These are phyloP conservation scores for Thomomys bottae DNA, from an alignment of 2,113 vertebrate species.

Conservation along the genomic window DNA sequence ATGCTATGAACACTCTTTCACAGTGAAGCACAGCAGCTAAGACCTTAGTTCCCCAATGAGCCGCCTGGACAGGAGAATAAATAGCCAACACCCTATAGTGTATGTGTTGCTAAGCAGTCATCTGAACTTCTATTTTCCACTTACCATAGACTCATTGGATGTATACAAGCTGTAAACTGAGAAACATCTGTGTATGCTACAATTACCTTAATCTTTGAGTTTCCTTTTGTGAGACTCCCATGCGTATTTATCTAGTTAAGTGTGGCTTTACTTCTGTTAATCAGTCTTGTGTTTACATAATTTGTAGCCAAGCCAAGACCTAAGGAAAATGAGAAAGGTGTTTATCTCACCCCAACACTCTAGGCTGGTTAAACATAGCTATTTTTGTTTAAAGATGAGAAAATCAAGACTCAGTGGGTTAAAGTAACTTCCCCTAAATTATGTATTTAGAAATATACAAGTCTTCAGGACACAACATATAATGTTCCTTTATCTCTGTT, in stretches of 20 bases:
- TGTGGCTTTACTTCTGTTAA: neutral
- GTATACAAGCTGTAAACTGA: neutral
- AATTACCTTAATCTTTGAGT: neutral
- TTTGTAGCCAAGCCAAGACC: neutral
- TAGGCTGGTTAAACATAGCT: neutral
- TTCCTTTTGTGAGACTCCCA: neutral
- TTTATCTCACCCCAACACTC: neutral
- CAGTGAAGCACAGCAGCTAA: neutral
- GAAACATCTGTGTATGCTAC: neutral
- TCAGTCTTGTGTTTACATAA: neutral
- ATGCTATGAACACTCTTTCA: too few species aligned
- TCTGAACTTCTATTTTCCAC: neutral
- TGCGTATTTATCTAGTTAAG: neutral
- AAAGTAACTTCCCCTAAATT: neutral
- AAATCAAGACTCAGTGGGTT: neutral
- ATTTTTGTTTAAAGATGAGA: constrained; percentile 29
- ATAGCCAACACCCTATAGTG: neutral
- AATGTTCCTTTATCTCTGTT: neutral
- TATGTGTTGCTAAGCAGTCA: neutral
- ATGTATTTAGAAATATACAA: neutral
- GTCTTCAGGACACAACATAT: neutral
- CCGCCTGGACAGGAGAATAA: neutral
- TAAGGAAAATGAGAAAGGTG: neutral
- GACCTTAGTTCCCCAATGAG: neutral
- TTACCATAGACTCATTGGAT: neutral